A percentile compares a stretch with the other conserved stretches of the same genome.
Evolutionary conservation across 2,113 vertebrate species (phyloP).

Genomic region (Strix uralensis): DNA sequence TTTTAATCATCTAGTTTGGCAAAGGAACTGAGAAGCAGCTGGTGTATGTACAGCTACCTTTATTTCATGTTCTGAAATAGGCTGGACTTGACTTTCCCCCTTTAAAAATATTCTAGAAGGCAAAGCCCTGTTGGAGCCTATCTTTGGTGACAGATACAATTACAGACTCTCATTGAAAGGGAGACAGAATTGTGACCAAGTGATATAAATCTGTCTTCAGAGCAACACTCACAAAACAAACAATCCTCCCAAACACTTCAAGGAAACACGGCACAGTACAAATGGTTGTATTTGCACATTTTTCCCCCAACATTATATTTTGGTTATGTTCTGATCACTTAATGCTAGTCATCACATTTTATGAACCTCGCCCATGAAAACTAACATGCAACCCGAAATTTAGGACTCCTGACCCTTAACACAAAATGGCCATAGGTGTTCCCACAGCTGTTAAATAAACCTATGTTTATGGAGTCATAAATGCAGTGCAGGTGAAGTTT

Average conservation of each 20-base stretch:
- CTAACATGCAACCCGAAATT: slow-evolving; percentile 48
- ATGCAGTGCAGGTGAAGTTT: slow-evolving; percentile 70
- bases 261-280: neutral
- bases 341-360: slow-evolving; percentile 31
- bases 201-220: neutral
- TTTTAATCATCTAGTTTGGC: slow-evolving; percentile 33
- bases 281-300: neutral
- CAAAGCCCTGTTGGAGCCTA: neutral
- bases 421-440: slow-evolving; percentile 60
- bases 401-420: slow-evolving; percentile 63
- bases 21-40: slow-evolving; percentile 28
- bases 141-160: neutral
- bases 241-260: neutral
- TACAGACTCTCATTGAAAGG: neutral
- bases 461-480: slow-evolving; percentile 68
- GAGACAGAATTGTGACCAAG: neutral
- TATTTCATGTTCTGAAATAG: neutral
- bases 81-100: neutral
- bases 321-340: neutral
- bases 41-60: neutral
- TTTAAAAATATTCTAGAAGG: slow-evolving; percentile 7
- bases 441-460: slow-evolving; percentile 73
- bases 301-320: neutral
- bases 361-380: slow-evolving; percentile 10
- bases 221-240: slow-evolving; percentile 2